phyloP scores from a whole-genome alignment of 2,888 invertebrate species.

The Limnephilus auricula region DNA sequence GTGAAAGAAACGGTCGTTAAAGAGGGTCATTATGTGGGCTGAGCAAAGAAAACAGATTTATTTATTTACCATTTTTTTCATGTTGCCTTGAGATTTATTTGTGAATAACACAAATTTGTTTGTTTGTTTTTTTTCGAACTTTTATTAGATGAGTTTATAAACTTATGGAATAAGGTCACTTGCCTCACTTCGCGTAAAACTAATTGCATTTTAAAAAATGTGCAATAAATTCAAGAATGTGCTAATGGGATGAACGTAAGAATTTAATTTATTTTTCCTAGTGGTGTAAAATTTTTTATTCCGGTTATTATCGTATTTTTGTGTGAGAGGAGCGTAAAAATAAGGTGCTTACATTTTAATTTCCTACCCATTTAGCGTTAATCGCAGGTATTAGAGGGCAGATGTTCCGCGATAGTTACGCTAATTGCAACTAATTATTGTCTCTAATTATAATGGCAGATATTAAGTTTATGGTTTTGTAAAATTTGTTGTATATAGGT shows the following conservation, averaged over 20 bases:
- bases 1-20: slow-evolving; percentile 29
- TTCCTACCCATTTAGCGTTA: not conserved
- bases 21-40: not conserved
- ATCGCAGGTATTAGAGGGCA: not conserved
- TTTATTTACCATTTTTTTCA: not conserved
- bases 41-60: not conserved
- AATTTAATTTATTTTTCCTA: not conserved
- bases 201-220: not conserved
- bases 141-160: not conserved
- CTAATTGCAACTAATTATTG: not conserved
- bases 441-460: not conserved
- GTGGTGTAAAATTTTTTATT: not conserved
- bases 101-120: not conserved
- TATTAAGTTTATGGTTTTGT: not conserved
- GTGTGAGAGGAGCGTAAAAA: not conserved
- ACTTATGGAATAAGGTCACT: not conserved
- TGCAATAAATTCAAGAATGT: not conserved
- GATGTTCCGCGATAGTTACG: not conserved
- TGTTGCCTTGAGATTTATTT: not conserved
- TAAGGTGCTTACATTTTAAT: not conserved
- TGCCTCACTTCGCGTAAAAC: not conserved
- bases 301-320: not conserved
- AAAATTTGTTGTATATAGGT: not conserved
- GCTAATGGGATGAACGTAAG: not conserved
- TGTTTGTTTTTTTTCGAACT: not conserved